Percentiles rank a stretch among this genome's conserved stretches.
phyloP scores from a whole-genome alignment of 1,140 invertebrate species.

The Pseudomyrmex dendroicus region DNA sequence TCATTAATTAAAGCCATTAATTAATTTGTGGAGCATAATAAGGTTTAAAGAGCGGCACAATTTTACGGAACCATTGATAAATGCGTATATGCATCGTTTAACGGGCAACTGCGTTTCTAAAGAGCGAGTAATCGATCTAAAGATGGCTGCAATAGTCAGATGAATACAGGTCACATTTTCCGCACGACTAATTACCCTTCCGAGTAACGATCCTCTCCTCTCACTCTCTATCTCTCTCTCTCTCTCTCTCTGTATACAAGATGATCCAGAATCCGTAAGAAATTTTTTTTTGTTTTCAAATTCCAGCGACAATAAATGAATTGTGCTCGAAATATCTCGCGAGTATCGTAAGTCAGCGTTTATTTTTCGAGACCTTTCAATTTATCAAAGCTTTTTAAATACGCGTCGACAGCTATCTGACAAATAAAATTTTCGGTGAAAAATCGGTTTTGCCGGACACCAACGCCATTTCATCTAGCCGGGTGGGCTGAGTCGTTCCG shows the following conservation, averaged over 20 bases:
- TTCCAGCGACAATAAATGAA: too few relatives aligned
- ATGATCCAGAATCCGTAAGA: neutral
- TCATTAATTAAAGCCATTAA: conserved; percentile 29
- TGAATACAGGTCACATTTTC: conserved; percentile 60
- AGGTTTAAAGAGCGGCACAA: conserved; percentile 28
- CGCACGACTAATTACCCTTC: conserved; percentile 42
- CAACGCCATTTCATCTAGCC: neutral
- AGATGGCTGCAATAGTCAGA: conserved; percentile 55
- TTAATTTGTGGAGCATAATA: neutral
- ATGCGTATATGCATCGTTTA: conserved; percentile 50
- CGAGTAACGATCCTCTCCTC: conserved; percentile 11
- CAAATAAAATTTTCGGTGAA: conserved; percentile 26
- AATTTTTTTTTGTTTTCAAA: neutral
- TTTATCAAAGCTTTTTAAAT: neutral
- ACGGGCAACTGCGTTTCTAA: conserved; percentile 57
- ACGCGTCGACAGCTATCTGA: neutral
- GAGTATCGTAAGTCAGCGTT: neutral
- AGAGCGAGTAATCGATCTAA: conserved; percentile 56
- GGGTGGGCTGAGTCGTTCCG: conserved; percentile 8
- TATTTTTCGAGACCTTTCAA: neutral
- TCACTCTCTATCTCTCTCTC: too few relatives aligned
- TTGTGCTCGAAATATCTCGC: neutral
- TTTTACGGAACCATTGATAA: conserved; percentile 44
- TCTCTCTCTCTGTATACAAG: conserved; percentile 3
- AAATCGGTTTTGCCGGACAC: neutral